Evolutionary conservation across 2,113 vertebrate genomes (phyloP).

Genomic region (Columba livia): DNA sequence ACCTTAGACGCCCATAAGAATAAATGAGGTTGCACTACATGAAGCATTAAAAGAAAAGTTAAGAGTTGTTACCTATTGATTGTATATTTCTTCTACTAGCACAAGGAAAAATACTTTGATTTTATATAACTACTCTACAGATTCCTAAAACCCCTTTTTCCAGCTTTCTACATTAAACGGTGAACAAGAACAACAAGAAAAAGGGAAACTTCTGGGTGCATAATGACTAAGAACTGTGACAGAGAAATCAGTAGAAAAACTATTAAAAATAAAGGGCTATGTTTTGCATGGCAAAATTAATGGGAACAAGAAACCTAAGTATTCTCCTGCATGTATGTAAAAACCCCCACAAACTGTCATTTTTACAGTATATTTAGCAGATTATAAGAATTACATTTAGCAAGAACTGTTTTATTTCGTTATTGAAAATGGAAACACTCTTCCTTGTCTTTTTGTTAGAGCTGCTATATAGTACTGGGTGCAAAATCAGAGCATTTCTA

Average conservation of each 20-base stretch:
- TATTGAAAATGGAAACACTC: not conserved
- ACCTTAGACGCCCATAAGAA: not conserved
- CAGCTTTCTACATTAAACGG: not conserved
- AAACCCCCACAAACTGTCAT: not conserved
- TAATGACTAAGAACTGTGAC: not conserved
- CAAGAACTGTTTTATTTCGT: not conserved
- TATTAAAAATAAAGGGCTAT: not conserved
- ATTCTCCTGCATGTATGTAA: not conserved
- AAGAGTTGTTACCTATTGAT: not conserved
- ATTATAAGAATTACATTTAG: not conserved
- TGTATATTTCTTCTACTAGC: not conserved
- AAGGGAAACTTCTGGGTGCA: not conserved
- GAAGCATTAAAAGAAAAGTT: not conserved
- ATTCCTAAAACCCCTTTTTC: not conserved
- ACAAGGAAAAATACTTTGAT: not conserved
- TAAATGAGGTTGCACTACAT: not conserved
- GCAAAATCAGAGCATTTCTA: not conserved
- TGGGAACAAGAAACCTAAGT: not conserved
- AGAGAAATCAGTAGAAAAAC: not conserved
- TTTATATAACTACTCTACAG: not conserved
- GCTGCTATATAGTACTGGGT: not conserved
- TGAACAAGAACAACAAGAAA: not conserved
- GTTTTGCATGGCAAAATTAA: not conserved
- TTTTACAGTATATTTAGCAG: not conserved
- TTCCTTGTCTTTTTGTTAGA: not conserved